A percentile compares a stretch with the other conserved stretches of the same genome.
Conservation (phyloP, 2,797 vertebrate species). For the Scyliorhinus canicula region DNA sequence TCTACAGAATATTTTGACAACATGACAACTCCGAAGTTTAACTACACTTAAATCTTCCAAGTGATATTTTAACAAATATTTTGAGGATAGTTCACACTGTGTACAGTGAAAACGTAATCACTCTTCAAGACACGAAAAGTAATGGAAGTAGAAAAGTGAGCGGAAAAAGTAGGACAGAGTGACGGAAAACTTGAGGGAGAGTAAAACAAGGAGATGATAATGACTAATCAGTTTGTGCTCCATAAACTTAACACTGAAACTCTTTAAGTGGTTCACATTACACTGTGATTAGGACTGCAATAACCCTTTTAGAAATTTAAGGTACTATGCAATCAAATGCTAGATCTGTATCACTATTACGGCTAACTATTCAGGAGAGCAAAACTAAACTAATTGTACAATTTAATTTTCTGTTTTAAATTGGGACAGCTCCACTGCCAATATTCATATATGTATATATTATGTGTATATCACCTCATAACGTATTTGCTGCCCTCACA, state of each 20-base stretch:
- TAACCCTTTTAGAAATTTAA: neutral
- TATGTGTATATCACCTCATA: too few relatives aligned
- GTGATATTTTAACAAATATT: neutral
- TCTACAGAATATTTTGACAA: constrained; percentile 18
- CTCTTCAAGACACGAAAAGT: neutral
- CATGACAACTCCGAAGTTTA: neutral
- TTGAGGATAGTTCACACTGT: neutral
- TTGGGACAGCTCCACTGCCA: neutral
- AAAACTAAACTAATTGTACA: neutral
- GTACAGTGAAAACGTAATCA: neutral
- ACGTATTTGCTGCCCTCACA: neutral
- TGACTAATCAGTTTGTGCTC: neutral
- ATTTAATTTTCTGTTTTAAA: neutral
- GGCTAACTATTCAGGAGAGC: neutral
- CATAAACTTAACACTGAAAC: neutral
- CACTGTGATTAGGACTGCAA: neutral
- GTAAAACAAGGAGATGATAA: neutral
- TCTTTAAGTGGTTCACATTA: neutral
- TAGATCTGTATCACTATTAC: neutral
- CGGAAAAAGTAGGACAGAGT: too few relatives aligned
- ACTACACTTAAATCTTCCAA: neutral
- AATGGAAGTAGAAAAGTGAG: neutral
- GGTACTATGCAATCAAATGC: neutral
- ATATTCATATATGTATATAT: too few relatives aligned
- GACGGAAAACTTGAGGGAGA: neutral